Conservation (phyloP, 1,140 invertebrate genomes). For the Apolygus lucorum region DNA sequence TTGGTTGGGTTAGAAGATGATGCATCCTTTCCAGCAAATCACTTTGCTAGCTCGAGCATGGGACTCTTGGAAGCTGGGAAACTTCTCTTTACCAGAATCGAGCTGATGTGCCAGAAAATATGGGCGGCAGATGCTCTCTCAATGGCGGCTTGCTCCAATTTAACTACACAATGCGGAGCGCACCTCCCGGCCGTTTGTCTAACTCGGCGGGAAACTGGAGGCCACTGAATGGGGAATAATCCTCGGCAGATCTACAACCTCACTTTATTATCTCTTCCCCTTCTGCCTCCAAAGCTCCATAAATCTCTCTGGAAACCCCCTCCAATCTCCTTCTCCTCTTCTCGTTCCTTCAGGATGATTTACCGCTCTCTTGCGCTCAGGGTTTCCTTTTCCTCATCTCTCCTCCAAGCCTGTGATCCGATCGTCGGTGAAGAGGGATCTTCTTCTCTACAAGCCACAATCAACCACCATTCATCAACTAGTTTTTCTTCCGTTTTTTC, state of each 20-base stretch:
- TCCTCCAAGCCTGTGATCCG: not conserved
- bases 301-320: constrained; percentile 6
- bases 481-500: not conserved
- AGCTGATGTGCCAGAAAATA: constrained; percentile 2
- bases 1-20: too few relatives aligned
- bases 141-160: constrained; percentile 16
- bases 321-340: not conserved
- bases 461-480: constrained; percentile 10
- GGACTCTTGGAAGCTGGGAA: too few relatives aligned
- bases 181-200: constrained; percentile 4
- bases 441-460: constrained; percentile 5
- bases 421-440: not conserved
- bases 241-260: constrained; percentile 16
- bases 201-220: constrained; percentile 12
- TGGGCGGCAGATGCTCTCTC: constrained; percentile 12
- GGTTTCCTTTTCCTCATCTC: not conserved
- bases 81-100: not conserved
- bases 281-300: not conserved
- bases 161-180: not conserved
- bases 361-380: constrained; percentile 14
- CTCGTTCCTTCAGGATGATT: constrained; percentile 7
- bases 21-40: too few relatives aligned
- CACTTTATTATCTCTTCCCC: constrained; percentile 11
- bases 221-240: constrained; percentile 16
- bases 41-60: too few relatives aligned